A percentile compares a stretch with the other conserved stretches of the same genome.
phyloP scores from a whole-genome alignment of 2,797 vertebrate species.

The Otus scops region DNA sequence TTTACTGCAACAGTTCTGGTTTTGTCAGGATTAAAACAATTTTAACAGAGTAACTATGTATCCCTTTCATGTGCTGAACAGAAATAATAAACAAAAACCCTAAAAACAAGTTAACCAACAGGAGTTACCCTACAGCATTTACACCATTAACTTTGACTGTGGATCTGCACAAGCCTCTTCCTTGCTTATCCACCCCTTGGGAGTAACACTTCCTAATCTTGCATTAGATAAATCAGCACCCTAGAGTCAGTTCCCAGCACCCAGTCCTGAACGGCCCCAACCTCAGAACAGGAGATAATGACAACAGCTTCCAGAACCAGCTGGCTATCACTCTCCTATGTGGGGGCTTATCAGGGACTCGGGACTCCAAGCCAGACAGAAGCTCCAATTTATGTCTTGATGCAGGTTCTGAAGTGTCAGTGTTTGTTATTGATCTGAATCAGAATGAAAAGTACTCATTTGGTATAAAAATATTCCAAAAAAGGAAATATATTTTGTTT shows the following conservation, averaged over 20 bases:
- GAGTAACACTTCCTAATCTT: background rate
- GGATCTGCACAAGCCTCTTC: background rate
- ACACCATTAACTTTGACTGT: background rate
- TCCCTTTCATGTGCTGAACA: background rate
- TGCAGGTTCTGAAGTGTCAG: background rate
- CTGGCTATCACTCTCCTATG: background rate
- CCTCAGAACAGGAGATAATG: background rate
- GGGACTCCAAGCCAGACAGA: background rate
- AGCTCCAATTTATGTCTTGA: background rate
- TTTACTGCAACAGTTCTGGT: conserved; percentile 27
- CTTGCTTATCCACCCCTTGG: background rate
- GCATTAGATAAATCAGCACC: background rate
- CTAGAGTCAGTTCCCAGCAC: background rate
- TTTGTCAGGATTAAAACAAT: background rate
- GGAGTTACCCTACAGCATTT: background rate
- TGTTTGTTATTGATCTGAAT: background rate
- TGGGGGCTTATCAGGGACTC: background rate
- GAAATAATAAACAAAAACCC: background rate
- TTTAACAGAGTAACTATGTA: background rate
- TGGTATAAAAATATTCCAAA: background rate
- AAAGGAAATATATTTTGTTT: background rate
- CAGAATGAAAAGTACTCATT: background rate
- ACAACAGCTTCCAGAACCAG: background rate
- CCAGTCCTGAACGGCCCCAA: background rate
- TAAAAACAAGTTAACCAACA: background rate